Evolutionary conservation across 2,113 vertebrate species (phyloP), one percentile per base, ranked within the genome.

Genomic region (Callaeas wilsoni): DNA sequence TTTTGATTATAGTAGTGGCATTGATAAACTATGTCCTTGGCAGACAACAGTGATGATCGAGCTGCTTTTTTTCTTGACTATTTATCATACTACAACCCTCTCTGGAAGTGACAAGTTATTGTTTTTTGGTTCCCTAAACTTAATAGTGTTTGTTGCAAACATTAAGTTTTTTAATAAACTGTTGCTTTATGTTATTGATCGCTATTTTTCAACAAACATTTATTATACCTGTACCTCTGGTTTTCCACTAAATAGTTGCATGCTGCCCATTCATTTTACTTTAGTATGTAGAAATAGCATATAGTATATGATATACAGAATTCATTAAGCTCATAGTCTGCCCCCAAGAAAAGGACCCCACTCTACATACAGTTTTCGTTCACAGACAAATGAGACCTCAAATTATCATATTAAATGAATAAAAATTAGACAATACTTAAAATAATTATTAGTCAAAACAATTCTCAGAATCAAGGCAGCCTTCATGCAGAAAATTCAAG

Each of bases 1-100:
- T 80, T 97, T 96, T 97, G 95, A 93, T 94, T 83, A 82, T 80
- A 89, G 71, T 73, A 89, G 76, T 98, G 97, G 98, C 97, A 98
- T 94, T 98, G 97, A 98, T 97, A 98, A 98, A 98, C 94, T 98
- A 81, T 95, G 96, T 94, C 96, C 95, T 97, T 97, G 94, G 79
- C 46, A 97, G 97, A 98, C 84, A 98, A 95, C 25, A 84, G 84
- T 95, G 96, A 98, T 98, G 97, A 98, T 97, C 95, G 83, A 98
- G 89, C 94, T 97, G 49, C 4, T 35, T 80, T 78, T 98, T 96
- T 93, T 96, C 82, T 93, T 97, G 91, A 97, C 96, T 96, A 98
- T 98, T 98, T 97, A 98, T 98, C 97, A 98, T 96, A 97, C 96
- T 98, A 97, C 78, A 97, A 95, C 37, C 64, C 60, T 95, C 77